These are phyloP conservation scores for Gymnosoma rotundatum DNA, from an alignment of 2,888 invertebrate genomes.

Conservation along the genomic window DNA sequence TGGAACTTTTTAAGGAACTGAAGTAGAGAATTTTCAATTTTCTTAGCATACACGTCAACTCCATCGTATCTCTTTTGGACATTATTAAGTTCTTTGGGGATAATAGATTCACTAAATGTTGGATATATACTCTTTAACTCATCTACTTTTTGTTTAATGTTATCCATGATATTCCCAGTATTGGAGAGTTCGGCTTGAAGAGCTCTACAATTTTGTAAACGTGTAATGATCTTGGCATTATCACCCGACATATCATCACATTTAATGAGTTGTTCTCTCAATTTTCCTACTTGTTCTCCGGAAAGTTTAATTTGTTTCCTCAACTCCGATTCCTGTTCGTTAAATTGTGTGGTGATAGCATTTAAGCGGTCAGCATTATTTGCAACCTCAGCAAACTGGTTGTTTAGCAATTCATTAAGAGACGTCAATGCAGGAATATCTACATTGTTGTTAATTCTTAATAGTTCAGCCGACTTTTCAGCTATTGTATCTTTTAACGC, in stretches of 20 bases:
- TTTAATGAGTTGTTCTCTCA: constrained; percentile 92
- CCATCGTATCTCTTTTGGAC: constrained; percentile 93
- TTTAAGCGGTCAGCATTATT: constrained; percentile 89
- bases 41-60: constrained; percentile 89
- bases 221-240: constrained; percentile 90
- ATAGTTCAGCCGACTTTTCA: constrained; percentile 90
- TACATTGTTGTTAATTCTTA: constrained; percentile 88
- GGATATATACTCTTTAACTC: constrained; percentile 89
- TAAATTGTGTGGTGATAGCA: constrained; percentile 87
- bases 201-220: constrained; percentile 89
- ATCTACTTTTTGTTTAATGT: constrained; percentile 87
- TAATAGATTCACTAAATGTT: constrained; percentile 88
- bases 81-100: constrained; percentile 91
- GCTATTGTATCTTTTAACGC: constrained; percentile 90
- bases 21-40: constrained; percentile 90
- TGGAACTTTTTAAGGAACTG: constrained; percentile 94
- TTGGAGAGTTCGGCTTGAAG: constrained; percentile 88
- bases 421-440: constrained; percentile 87
- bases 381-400: constrained; percentile 90
- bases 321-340: constrained; percentile 88
- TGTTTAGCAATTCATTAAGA: constrained; percentile 86
- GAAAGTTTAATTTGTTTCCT: constrained; percentile 88
- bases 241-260: constrained; percentile 95
- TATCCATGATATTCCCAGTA: constrained; percentile 87
- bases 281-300: constrained; percentile 87